phyloP scores from a whole-genome alignment of 2,113 vertebrate genomes.

The Campylomormyrus tamandua region DNA sequence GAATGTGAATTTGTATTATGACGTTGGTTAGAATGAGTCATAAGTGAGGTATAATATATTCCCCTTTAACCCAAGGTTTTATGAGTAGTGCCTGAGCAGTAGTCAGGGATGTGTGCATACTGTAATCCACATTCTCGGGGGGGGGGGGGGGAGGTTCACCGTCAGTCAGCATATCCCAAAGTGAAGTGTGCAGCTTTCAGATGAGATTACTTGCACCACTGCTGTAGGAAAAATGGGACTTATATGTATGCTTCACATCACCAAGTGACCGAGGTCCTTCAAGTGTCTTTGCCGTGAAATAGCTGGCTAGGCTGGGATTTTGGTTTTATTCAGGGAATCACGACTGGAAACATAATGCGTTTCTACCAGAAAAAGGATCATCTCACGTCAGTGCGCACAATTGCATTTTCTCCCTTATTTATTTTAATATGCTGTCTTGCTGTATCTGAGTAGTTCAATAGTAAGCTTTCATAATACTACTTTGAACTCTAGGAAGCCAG shows the following conservation, averaged over 20 bases:
- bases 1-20: neutral
- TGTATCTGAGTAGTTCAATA: slow-evolving; percentile 30
- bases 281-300: slow-evolving; percentile 29
- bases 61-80: neutral
- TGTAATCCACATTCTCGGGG: neutral
- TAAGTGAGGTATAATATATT: neutral
- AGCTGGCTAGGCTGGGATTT: neutral
- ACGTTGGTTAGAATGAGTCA: neutral
- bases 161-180: neutral
- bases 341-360: slow-evolving; percentile 23
- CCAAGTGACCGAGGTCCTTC: slow-evolving; percentile 1
- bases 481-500: neutral
- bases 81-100: neutral
- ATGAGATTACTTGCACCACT: neutral
- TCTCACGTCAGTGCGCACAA: slow-evolving; percentile 27
- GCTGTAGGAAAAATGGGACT: neutral
- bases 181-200: neutral
- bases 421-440: slow-evolving; percentile 18
- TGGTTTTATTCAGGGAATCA: slow-evolving; percentile 20
- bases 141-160: too few species aligned
- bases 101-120: neutral
- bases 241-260: neutral
- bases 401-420: slow-evolving; percentile 21
- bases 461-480: neutral
- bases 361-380: slow-evolving; percentile 15